Conservation (phyloP, 2,888 invertebrate species). For the Epistrophe eligans region DNA sequence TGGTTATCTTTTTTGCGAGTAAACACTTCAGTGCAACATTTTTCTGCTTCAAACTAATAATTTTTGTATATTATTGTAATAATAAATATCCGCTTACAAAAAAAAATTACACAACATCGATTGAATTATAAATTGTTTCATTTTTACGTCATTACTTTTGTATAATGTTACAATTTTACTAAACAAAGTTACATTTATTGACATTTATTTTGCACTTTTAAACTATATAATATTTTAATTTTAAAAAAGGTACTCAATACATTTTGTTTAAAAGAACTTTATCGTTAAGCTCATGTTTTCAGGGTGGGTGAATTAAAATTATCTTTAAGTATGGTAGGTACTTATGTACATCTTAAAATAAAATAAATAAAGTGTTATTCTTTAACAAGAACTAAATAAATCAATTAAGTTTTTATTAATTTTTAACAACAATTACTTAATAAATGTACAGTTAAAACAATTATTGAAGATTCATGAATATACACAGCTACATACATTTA, state of each 20-base stretch:
- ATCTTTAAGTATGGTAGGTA: slow-evolving; percentile 37
- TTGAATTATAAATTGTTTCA: slow-evolving; percentile 44
- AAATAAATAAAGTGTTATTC: neutral
- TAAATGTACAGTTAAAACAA: neutral
- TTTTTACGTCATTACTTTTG: slow-evolving; percentile 3
- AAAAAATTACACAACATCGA: slow-evolving; percentile 55
- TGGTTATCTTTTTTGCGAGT: slow-evolving; percentile 33
- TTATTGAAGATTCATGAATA: neutral
- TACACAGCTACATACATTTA: neutral
- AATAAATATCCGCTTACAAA: slow-evolving; percentile 56
- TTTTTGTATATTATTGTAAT: slow-evolving; percentile 37
- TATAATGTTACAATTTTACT: slow-evolving; percentile 22
- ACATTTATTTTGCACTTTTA: slow-evolving; percentile 66
- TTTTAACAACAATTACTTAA: neutral
- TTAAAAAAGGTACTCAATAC: slow-evolving; percentile 48
- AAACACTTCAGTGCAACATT: slow-evolving; percentile 52
- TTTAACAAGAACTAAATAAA: neutral
- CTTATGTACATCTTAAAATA: neutral
- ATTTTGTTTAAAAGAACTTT: slow-evolving; percentile 36
- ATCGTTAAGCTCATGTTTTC: slow-evolving; percentile 59
- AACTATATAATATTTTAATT: slow-evolving; percentile 20
- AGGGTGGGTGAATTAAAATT: slow-evolving; percentile 52
- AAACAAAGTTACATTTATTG: slow-evolving; percentile 56
- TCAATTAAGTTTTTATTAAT: neutral
- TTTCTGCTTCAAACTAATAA: slow-evolving; percentile 40